Base-by-base conservation (phyloP, 2,888 invertebrate species). In the Cinara cedri region DNA sequence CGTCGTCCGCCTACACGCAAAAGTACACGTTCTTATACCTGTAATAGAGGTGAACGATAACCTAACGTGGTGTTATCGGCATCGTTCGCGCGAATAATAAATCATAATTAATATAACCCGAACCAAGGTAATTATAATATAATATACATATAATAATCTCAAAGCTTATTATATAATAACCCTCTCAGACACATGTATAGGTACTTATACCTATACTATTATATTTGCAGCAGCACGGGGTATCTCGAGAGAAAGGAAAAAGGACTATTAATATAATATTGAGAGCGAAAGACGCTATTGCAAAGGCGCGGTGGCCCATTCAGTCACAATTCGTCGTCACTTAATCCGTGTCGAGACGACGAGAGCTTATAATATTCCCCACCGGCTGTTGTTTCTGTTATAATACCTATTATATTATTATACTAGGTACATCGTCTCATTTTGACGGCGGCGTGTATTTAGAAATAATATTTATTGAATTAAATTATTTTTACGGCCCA, bases 271-370 rank as follows among this genome's bases (percentile, higher is more conserved):
- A 34, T 4, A 34, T 34, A 34, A n/a, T 34, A 70, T 34, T 54
- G 54, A 70, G 34, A 34, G 6, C 19, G 54, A 42, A 6, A 54
- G 34, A 54, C 54, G 19, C 6, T n/a, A n/a, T 34, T 34, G 34
- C 34, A 34, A 34, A 34, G 34, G 34, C 34, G 13, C n/a, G 68
- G 8, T 13, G 34, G 42, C 54, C 42, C 42, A 70, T 70, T 54
- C 70, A 55, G 51, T 51, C 44, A 16, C 21, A 21, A 49, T 46
- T 51, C 49, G 68, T 51, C 49, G 68, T 44, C 42, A 42, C 24
- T 16, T 71, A 71, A 71, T 71, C 55, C 71, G 14, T n/a, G 57
- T n/a, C 49, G 66, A 68, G 66, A 49, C 66, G 66, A 26, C 44
- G 55, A 57, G 71, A 57, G 70, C 54, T 70, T 70, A 70, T 26